These are phyloP conservation scores for Daphoenositta chrysoptera DNA, from an alignment of 2,113 vertebrate genomes.

Conservation along the genomic window DNA sequence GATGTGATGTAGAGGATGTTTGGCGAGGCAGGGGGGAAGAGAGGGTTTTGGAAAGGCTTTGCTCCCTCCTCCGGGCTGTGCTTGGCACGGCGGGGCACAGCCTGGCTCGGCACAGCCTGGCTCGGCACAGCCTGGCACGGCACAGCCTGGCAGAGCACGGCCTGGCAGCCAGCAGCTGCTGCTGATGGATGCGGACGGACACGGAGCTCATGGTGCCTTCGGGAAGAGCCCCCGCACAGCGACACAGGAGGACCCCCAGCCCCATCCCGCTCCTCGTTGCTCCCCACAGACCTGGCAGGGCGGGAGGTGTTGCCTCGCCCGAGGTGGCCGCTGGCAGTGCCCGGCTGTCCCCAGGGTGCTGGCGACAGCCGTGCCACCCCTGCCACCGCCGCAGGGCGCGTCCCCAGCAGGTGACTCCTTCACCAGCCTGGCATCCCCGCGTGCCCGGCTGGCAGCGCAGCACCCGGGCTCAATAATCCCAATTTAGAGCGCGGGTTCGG, in stretches of 20 bases:
- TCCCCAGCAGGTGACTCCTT: background rate
- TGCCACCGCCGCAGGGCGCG: background rate
- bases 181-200: background rate
- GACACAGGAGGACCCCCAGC: no score
- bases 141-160: background rate
- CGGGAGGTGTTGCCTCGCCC: background rate
- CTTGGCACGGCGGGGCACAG: background rate
- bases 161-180: background rate
- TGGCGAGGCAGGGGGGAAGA: background rate
- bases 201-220: background rate
- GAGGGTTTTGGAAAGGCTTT: background rate
- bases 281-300: accelerated
- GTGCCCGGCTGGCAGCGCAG: background rate
- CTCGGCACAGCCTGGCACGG: background rate
- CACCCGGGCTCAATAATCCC: background rate
- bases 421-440: accelerated
- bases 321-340: background rate
- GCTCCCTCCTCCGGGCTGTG: background rate
- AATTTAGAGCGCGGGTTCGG: background rate
- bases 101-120: background rate
- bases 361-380: background rate
- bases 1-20: background rate
- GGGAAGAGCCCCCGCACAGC: background rate
- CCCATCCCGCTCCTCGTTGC: background rate
- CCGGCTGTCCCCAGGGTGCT: background rate